These are phyloP conservation scores for Sinocyclocheilus maitianheensis DNA, from an alignment of 2,113 vertebrate genomes.

Conservation along the genomic window DNA sequence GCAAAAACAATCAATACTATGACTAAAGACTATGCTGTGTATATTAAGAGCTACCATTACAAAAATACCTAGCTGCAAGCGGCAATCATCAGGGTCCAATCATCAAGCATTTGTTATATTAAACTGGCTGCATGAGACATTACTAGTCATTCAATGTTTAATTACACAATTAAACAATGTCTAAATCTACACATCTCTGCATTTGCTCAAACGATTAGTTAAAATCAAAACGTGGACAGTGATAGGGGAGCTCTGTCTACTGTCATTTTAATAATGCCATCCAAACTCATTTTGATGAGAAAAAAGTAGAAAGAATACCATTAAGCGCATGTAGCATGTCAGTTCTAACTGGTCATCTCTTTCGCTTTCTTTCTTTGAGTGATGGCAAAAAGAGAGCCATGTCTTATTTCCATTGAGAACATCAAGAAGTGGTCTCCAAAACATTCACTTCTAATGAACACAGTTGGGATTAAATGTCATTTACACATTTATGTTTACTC, in stretches of 20 bases:
- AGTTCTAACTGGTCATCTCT: too few relatives aligned
- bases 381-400: too few relatives aligned
- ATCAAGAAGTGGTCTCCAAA: not conserved
- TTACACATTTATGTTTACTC: not conserved
- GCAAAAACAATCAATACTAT: conserved; percentile 34
- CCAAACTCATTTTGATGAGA: too few relatives aligned
- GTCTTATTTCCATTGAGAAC: not conserved
- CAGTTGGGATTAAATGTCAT: not conserved
- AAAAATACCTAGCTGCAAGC: not conserved
- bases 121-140: not conserved
- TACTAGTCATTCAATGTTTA: not conserved
- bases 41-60: not conserved
- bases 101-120: not conserved
- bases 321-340: too few relatives aligned
- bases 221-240: too few relatives aligned
- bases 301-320: too few relatives aligned
- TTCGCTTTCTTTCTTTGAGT: too few relatives aligned
- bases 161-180: not conserved
- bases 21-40: not conserved
- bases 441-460: not conserved
- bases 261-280: too few relatives aligned
- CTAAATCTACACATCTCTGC: not conserved
- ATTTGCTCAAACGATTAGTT: too few relatives aligned
- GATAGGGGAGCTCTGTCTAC: too few relatives aligned
- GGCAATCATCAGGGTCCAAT: not conserved